Percentiles rank a stretch among this genome's conserved stretches.
Conservation (phyloP, 2,113 vertebrate genomes). For the Rhynchomys soricoides region DNA sequence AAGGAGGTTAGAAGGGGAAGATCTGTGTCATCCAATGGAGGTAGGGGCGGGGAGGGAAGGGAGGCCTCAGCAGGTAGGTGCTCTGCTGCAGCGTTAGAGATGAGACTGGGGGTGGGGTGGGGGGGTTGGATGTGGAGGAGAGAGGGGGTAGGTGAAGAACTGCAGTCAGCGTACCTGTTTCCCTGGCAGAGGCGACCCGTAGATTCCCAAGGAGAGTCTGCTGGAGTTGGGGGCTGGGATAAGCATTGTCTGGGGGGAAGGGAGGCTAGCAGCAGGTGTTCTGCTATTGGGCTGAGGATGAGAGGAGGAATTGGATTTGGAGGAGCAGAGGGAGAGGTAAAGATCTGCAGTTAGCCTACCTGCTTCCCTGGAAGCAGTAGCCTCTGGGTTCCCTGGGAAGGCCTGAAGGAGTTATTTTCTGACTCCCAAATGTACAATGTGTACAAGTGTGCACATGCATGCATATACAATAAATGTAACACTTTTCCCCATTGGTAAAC, state of each 20-base stretch:
- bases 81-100: background rate
- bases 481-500: background rate
- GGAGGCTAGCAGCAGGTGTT: background rate
- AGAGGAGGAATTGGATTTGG: background rate
- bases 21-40: background rate
- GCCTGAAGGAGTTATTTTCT: background rate
- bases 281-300: background rate
- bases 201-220: background rate
- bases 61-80: background rate
- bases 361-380: background rate
- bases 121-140: background rate
- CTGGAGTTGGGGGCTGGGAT: background rate
- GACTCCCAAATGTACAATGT: background rate
- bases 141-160: background rate
- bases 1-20: background rate
- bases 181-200: background rate
- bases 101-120: background rate
- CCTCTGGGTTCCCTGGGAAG: background rate
- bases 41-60: background rate
- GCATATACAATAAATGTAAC: background rate
- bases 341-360: background rate
- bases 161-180: background rate
- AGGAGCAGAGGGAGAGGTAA: background rate
- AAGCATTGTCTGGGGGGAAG: background rate
- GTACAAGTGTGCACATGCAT: too few relatives aligned